Evolutionary conservation across 1,140 invertebrate species (phyloP).

Genomic region (Drosophila sp.): DNA sequence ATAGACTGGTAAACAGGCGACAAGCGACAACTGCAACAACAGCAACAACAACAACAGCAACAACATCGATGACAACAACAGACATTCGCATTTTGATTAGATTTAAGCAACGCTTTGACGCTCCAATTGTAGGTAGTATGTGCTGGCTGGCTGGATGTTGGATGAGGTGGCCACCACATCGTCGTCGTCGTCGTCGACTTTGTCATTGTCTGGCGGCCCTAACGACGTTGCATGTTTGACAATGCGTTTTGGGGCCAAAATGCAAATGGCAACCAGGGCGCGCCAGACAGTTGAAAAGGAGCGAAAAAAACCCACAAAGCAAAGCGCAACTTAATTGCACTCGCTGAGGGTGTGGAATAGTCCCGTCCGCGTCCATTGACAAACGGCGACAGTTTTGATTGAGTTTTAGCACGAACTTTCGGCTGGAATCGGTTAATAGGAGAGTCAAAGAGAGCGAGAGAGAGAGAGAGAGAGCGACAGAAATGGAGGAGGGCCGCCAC

Average conservation of each 20-base stretch:
- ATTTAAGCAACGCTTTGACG: slow-evolving; percentile 70
- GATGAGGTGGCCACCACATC: slow-evolving; percentile 46
- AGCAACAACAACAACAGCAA: slow-evolving; percentile 34
- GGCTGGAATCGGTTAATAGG: slow-evolving; percentile 57
- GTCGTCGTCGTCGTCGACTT: slow-evolving; percentile 18
- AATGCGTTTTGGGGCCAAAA: slow-evolving; percentile 67
- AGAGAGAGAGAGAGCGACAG: too few relatives aligned
- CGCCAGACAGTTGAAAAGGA: slow-evolving; percentile 63
- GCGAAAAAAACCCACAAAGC: slow-evolving; percentile 63
- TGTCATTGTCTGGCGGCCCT: slow-evolving; percentile 42
- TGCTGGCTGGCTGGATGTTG: slow-evolving; percentile 6
- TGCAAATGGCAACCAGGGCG: slow-evolving; percentile 66
- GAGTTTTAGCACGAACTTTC: slow-evolving; percentile 66
- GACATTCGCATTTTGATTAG: slow-evolving; percentile 75
- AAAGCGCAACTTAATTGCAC: slow-evolving; percentile 69
- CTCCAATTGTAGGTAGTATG: slow-evolving; percentile 62
- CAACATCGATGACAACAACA: slow-evolving; percentile 27
- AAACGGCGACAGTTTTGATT: slow-evolving; percentile 75
- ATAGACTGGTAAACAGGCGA: slow-evolving; percentile 56
- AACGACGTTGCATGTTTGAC: slow-evolving; percentile 63
- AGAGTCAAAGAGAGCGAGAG: background rate
- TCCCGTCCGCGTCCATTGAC: slow-evolving; percentile 44
- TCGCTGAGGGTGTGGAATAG: slow-evolving; percentile 6
- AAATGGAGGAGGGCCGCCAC: slow-evolving; percentile 16
- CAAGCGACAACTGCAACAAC: slow-evolving; percentile 49